phyloP scores from a whole-genome alignment of 2,888 invertebrate species.

The Folsomia manolachei region DNA sequence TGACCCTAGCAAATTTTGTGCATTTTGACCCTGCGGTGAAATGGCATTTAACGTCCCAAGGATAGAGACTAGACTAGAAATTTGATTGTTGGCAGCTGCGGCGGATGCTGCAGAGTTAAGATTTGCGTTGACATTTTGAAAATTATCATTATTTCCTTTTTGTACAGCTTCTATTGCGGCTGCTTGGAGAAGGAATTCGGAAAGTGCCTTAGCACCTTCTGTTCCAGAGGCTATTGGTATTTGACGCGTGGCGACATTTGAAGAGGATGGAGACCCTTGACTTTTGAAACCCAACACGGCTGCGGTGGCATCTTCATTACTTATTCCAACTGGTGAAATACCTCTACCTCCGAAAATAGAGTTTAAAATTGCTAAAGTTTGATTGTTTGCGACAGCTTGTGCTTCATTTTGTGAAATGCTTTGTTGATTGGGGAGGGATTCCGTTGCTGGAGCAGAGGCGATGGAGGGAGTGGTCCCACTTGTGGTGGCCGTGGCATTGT shows the following conservation, averaged over 20 bases:
- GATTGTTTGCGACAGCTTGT: conserved; percentile 17
- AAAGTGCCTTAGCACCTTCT: conserved; percentile 26
- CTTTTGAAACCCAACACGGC: conserved; percentile 21
- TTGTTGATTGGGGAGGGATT: neutral
- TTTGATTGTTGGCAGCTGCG: conserved; percentile 39
- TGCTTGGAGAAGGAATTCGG: conserved; percentile 32
- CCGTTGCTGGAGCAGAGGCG: neutral
- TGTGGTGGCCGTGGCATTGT: conserved; percentile 25
- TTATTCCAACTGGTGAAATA: conserved; percentile 6
- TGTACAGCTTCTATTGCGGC: conserved; percentile 11
- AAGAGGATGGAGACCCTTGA: too few species aligned
- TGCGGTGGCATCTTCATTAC: neutral
- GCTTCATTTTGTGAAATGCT: neutral
- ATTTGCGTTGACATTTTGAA: conserved; percentile 10
- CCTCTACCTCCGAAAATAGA: conserved; percentile 28
- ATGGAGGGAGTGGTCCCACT: neutral
- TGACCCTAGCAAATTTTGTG: neutral
- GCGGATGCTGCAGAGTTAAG: conserved; percentile 29
- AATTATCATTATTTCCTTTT: conserved; percentile 22
- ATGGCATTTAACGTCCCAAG: conserved; percentile 42
- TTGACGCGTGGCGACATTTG: conserved; percentile 17
- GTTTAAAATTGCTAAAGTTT: conserved; percentile 34
- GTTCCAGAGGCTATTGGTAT: conserved; percentile 11
- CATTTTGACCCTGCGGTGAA: conserved; percentile 9
- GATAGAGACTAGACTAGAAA: conserved; percentile 37